Percentiles rank a stretch among this genome's conserved stretches.
These are phyloP conservation scores for Orestias chungarensis DNA, from an alignment of 2,797 vertebrate species.

Conservation along the genomic window DNA sequence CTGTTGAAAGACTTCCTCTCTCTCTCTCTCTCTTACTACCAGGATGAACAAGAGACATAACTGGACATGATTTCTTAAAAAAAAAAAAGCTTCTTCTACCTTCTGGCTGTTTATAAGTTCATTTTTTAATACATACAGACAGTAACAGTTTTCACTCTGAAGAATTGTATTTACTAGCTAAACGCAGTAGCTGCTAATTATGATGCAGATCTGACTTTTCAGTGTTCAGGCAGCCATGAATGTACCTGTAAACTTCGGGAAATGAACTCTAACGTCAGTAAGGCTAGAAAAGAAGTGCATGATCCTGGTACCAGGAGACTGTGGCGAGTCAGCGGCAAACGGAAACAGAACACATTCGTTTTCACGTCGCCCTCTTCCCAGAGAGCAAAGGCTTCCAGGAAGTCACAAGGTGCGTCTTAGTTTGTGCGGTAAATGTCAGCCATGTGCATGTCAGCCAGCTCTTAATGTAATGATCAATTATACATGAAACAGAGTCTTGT, in stretches of 20 bases:
- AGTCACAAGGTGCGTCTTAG: slow-evolving; percentile 38
- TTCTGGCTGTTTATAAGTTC: not conserved
- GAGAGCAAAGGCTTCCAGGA: slow-evolving; percentile 29
- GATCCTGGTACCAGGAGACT: not conserved
- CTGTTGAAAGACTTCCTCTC: not conserved
- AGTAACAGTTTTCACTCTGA: not conserved
- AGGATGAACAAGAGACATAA: no score
- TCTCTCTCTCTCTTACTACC: not conserved
- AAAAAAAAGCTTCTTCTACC: not conserved
- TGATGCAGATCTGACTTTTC: not conserved
- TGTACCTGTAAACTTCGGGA: not conserved
- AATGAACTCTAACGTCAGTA: not conserved
- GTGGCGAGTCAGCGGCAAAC: not conserved
- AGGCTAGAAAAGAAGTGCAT: not conserved
- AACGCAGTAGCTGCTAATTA: not conserved
- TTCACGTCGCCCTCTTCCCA: not conserved
- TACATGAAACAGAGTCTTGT: slow-evolving; percentile 37
- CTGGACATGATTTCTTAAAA: not conserved
- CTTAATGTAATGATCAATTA: slow-evolving; percentile 41
- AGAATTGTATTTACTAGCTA: not conserved
- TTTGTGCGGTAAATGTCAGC: slow-evolving; percentile 30
- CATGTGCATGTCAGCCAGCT: slow-evolving; percentile 30
- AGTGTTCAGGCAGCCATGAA: not conserved
- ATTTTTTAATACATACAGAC: not conserved
- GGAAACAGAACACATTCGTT: not conserved